A percentile compares a stretch with the other conserved stretches of the same genome.
These are phyloP conservation scores for Macrocentrus cingulum DNA, from an alignment of 1,140 invertebrate genomes.

Conservation along the genomic window DNA sequence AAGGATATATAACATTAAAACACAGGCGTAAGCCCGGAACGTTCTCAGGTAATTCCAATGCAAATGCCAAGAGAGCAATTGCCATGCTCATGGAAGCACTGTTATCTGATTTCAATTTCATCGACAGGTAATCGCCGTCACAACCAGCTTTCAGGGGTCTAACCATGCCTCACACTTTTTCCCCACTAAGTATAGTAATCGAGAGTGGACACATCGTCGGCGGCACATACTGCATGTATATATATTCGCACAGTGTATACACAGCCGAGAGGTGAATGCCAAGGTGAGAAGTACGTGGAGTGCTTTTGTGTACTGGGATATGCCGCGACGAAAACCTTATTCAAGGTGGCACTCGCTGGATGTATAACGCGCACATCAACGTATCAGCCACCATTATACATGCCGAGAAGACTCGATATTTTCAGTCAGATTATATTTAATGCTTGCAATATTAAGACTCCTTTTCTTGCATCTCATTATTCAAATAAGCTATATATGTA, in stretches of 20 bases:
- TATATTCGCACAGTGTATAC: constrained; percentile 26
- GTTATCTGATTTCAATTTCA: constrained; percentile 46
- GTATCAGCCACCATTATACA: background rate
- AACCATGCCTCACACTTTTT: background rate
- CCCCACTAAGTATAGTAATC: constrained; percentile 26
- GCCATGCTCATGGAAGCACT: constrained; percentile 26
- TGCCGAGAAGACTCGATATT: constrained; percentile 4
- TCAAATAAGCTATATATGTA: constrained; percentile 33
- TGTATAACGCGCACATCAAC: background rate
- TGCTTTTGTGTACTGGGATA: background rate
- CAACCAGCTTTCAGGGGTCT: background rate
- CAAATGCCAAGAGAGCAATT: constrained; percentile 27
- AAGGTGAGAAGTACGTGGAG: background rate
- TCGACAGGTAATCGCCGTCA: constrained; percentile 33
- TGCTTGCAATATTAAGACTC: constrained; percentile 33
- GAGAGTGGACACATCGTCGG: constrained; percentile 18
- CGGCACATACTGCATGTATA: background rate
- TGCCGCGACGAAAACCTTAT: background rate
- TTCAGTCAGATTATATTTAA: constrained; percentile 29
- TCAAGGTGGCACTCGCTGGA: background rate
- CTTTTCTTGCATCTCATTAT: constrained; percentile 33
- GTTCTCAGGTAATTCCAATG: constrained; percentile 29
- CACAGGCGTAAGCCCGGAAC: background rate
- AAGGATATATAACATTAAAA: background rate
- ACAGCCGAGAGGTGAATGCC: background rate